A percentile compares a stretch with the other conserved stretches of the same genome.
phyloP scores from a whole-genome alignment of 2,797 vertebrate genomes.

The Pterois miles region DNA sequence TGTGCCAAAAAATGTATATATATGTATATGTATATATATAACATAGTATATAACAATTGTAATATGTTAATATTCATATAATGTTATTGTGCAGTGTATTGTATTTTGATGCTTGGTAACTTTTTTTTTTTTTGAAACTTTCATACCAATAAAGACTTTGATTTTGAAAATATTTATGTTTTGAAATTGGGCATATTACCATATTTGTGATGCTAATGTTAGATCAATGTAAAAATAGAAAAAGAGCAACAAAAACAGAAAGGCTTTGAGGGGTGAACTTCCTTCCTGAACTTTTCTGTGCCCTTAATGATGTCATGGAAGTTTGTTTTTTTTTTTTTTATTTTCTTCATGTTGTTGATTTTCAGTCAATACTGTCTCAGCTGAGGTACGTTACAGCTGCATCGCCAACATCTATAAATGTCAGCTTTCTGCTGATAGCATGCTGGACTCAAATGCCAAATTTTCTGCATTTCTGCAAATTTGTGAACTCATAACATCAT shows the following conservation, averaged over 20 bases:
- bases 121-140: too few species aligned
- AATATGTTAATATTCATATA: too few species aligned
- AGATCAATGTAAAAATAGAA: not conserved
- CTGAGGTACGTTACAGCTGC: not conserved
- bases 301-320: not conserved
- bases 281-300: constrained; percentile 10
- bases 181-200: not conserved
- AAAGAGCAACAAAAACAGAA: not conserved
- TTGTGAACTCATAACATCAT: not conserved
- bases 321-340: not conserved
- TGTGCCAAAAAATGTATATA: not conserved
- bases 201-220: not conserved
- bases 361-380: constrained; percentile 3
- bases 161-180: too few species aligned
- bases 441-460: not conserved
- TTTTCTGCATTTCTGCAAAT: not conserved
- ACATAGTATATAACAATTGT: too few species aligned
- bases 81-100: not conserved
- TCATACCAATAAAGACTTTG: too few species aligned
- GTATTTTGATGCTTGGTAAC: not conserved
- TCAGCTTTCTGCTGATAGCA: not conserved
- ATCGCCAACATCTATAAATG: not conserved
- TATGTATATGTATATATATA: too few species aligned
- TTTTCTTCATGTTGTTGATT: constrained; percentile 15
- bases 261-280: not conserved